Evolutionary conservation across 2,113 vertebrate species (phyloP).

Genomic region (Dermatemys mawii): DNA sequence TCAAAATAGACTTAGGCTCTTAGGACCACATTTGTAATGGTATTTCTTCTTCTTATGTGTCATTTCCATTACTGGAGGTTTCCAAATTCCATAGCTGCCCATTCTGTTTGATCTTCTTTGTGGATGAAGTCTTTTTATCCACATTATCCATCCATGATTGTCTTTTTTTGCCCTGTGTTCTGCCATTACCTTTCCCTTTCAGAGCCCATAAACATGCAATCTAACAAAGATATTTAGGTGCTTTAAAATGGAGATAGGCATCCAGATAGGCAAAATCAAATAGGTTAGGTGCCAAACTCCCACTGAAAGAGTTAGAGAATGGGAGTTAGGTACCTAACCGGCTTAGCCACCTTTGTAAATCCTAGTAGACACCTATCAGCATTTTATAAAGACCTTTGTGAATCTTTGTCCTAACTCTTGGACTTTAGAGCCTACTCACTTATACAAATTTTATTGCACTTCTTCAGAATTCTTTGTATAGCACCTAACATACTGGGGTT

Average conservation of each 20-base stretch:
- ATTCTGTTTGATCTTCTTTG: no score
- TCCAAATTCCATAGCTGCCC: no score
- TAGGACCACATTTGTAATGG: not conserved
- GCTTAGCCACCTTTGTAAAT: not conserved
- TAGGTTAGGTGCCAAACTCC: no score
- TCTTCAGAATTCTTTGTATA: not conserved
- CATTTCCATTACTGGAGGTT: no score
- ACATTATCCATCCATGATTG: no score
- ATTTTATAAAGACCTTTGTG: not conserved
- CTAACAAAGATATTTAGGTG: no score
- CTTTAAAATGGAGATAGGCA: no score
- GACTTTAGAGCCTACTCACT: not conserved
- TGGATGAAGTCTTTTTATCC: no score
- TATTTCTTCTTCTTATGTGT: not conserved
- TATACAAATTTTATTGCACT: accelerated
- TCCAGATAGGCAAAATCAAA: no score
- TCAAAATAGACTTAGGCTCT: not conserved
- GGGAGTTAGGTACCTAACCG: not conserved
- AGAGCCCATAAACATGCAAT: no score
- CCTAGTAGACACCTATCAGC: not conserved
- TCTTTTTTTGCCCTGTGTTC: no score
- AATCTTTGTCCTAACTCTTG: not conserved
- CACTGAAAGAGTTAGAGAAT: not conserved
- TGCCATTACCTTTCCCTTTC: no score
- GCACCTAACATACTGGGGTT: not conserved